Conservation (phyloP, 1,140 invertebrate genomes). For the Ips nitidus region DNA sequence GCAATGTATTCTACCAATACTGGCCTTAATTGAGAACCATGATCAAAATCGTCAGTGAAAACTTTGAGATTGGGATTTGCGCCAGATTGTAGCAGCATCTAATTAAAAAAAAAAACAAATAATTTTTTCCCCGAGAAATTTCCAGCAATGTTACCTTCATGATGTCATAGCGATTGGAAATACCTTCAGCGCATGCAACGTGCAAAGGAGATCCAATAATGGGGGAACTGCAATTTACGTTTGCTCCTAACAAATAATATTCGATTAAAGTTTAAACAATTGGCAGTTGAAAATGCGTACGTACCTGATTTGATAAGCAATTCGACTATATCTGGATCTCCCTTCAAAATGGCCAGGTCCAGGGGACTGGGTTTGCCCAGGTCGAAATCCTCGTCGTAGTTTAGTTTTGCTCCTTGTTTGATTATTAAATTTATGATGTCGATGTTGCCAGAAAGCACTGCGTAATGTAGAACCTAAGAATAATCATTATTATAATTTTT, state of each 20-base stretch:
- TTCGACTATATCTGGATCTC: constrained; percentile 71
- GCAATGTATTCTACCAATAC: constrained; percentile 82
- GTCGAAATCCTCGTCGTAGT: constrained; percentile 62
- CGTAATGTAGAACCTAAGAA: constrained; percentile 72
- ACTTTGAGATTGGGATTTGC: constrained; percentile 80
- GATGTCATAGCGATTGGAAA: constrained; percentile 70
- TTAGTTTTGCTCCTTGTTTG: constrained; percentile 76
- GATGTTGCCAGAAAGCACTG: constrained; percentile 77
- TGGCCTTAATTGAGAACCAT: constrained; percentile 65
- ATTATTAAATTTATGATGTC: constrained; percentile 78
- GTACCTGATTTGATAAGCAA: constrained; percentile 69
- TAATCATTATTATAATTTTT: not conserved
- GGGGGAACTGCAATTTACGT: constrained; percentile 79
- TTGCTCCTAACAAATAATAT: constrained; percentile 61
- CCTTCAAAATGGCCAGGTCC: constrained; percentile 81
- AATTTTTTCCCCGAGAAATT: not conserved
- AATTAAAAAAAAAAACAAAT: constrained; percentile 40
- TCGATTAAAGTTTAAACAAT: not conserved
- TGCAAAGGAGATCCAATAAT: constrained; percentile 84
- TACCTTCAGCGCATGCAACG: constrained; percentile 82
- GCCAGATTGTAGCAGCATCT: constrained; percentile 72
- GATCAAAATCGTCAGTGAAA: constrained; percentile 67
- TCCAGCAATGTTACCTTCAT: constrained; percentile 46
- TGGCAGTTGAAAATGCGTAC: not conserved
- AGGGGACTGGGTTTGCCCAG: constrained; percentile 81